phyloP scores from a whole-genome alignment of 2,797 vertebrate species.

The Pseudochaenichthys georgianus region DNA sequence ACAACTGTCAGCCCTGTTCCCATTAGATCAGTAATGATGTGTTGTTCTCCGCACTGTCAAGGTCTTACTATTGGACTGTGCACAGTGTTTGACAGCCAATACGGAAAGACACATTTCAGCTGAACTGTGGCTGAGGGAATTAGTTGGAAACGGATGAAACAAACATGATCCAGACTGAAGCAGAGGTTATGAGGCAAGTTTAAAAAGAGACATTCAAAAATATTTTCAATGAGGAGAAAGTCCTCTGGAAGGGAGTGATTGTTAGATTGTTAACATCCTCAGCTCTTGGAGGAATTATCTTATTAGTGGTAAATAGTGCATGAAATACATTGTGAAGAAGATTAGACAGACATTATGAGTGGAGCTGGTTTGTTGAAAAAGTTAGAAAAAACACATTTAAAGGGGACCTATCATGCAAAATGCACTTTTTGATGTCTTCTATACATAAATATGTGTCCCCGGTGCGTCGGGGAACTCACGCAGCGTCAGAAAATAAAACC shows the following conservation, averaged over 20 bases:
- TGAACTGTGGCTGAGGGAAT: conserved; percentile 29
- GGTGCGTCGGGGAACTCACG: too few relatives aligned
- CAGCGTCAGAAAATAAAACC: too few relatives aligned
- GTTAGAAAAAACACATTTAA: not conserved
- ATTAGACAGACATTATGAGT: not conserved
- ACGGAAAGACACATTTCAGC: conserved; percentile 40
- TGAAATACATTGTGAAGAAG: not conserved
- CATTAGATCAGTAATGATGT: conserved; percentile 56
- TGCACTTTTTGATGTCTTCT: too few relatives aligned
- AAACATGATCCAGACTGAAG: conserved; percentile 8
- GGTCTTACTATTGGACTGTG: conserved; percentile 13
- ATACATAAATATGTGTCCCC: too few relatives aligned
- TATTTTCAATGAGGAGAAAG: not conserved
- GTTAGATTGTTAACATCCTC: not conserved
- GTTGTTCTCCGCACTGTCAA: conserved; percentile 46
- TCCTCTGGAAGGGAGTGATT: not conserved
- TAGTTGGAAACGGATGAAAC: conserved; percentile 23
- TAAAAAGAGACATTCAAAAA: not conserved
- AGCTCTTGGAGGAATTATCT: not conserved
- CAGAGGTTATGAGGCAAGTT: conserved; percentile 2
- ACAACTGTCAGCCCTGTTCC: conserved; percentile 31
- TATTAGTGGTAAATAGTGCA: not conserved
- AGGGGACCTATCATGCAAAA: too few relatives aligned
- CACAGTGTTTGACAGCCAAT: conserved; percentile 42
- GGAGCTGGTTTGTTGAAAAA: not conserved